A percentile compares a stretch with the other conserved stretches of the same genome.
These are phyloP conservation scores for Cyclura pinguis DNA, from an alignment of 2,797 vertebrate genomes.

Conservation along the genomic window DNA sequence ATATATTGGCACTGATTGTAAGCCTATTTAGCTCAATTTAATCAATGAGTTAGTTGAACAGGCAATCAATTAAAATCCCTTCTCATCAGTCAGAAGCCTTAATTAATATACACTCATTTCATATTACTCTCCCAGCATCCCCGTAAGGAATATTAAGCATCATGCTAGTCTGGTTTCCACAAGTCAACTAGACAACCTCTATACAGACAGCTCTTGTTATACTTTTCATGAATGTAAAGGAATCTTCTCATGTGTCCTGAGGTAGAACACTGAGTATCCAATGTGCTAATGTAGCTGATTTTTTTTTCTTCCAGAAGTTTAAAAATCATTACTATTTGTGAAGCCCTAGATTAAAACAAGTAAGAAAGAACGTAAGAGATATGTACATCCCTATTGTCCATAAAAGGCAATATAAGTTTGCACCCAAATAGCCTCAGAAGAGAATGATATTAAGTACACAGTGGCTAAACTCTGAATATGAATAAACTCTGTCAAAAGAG, in stretches of 20 bases:
- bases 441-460: background rate
- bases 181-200: conserved; percentile 15
- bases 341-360: background rate
- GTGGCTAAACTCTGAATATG: background rate
- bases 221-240: conserved; percentile 2
- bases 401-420: background rate
- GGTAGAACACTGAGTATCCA: background rate
- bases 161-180: background rate
- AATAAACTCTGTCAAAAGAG: background rate
- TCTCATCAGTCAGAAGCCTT: conserved; percentile 27
- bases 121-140: conserved; percentile 5
- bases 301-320: background rate
- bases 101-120: conserved; percentile 33
- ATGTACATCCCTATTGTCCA: background rate
- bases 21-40: conserved; percentile 14
- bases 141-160: conserved; percentile 16
- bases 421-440: background rate
- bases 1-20: background rate
- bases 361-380: background rate
- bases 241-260: background rate
- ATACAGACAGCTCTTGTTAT: background rate
- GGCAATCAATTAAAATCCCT: conserved; percentile 22
- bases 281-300: background rate
- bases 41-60: conserved; percentile 18
- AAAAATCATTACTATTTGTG: background rate